Evolutionary conservation across 2,888 invertebrate species (phyloP), one percentile per base, ranked within the genome.

Genomic region (Metopia argyrocephala): DNA sequence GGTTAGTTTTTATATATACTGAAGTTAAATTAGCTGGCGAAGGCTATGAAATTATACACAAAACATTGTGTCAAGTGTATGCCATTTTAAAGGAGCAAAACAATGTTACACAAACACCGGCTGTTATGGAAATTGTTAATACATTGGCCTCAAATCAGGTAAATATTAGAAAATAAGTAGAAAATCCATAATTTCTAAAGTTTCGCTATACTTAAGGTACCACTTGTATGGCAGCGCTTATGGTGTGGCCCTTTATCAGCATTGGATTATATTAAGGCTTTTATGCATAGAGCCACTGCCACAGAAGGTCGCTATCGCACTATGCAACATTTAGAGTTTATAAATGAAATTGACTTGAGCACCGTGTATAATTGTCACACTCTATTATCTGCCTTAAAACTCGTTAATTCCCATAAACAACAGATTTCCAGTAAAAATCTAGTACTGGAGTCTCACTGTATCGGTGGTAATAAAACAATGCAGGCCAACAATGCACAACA

Each of bases 331-430:
- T 62, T 87, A 20, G 85, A 87, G 9, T 90, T 90, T 31, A 83
- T 83, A 1, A 83, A 85, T 4, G 85, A 86, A 56, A 85, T 91
- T 21, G 87, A 90, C 79, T 84, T 91, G 2, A 79, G 85, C 6
- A 86, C 86, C 0, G 86, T 90, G 1, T 91, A 87, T 76, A 90
- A 89, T 83, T 88, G 90, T 56, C 89, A 90, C 74, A 88, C 90
- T 54, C 87, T 91, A 28, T 45, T 91, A 28, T 87, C 90, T 6
- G 86, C 89, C 50, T 82, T 91, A 1, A 91, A 91, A 82, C 70
- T 91, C 68, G 84, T 86, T 48, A 89, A 89, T 71, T 87, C 90
- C 1, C 86, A 85, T 48, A 86, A 84, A 27, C 69, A 86, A n/a
- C 78, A 85, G 6, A 85, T 85, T 59, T 90, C 90, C 5, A 86